Conservation (phyloP, 2,888 invertebrate genomes). For the Drosophila fulvimacula region DNA sequence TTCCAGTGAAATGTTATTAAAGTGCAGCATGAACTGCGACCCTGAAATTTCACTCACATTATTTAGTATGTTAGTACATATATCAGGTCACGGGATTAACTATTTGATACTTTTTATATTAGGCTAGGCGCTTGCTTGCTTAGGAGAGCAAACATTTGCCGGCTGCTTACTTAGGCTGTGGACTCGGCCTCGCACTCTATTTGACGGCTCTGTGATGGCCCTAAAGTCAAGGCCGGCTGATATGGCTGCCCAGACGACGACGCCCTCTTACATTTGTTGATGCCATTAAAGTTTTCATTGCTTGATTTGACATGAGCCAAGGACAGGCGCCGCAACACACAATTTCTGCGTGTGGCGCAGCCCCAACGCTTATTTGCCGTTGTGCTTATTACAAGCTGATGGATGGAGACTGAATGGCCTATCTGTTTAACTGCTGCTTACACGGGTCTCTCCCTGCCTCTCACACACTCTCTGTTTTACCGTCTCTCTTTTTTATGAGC, state of each 20-base stretch:
- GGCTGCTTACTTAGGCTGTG: constrained; percentile 41
- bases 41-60: neutral
- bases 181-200: constrained; percentile 5
- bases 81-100: neutral
- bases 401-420: constrained; percentile 31
- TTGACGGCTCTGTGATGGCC: constrained; percentile 16
- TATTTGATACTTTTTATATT: neutral
- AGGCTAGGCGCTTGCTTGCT: constrained; percentile 33
- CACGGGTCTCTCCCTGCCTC: neutral
- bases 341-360: constrained; percentile 39
- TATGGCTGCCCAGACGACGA: constrained; percentile 22
- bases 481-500: constrained; percentile 41
- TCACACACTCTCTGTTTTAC: neutral
- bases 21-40: neutral
- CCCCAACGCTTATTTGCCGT: constrained; percentile 36
- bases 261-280: constrained; percentile 34
- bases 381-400: constrained; percentile 19
- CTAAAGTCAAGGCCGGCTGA: constrained; percentile 41
- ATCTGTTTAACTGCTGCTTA: constrained; percentile 34
- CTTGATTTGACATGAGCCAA: constrained; percentile 47
- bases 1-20: neutral
- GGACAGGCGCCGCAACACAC: constrained; percentile 4
- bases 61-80: neutral
- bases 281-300: constrained; percentile 61
- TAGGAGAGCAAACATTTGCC: constrained; percentile 31